A percentile compares a stretch with the other conserved stretches of the same genome.
Evolutionary conservation across 2,113 vertebrate genomes (phyloP).

Genomic region (Cebidichthys violaceus): DNA sequence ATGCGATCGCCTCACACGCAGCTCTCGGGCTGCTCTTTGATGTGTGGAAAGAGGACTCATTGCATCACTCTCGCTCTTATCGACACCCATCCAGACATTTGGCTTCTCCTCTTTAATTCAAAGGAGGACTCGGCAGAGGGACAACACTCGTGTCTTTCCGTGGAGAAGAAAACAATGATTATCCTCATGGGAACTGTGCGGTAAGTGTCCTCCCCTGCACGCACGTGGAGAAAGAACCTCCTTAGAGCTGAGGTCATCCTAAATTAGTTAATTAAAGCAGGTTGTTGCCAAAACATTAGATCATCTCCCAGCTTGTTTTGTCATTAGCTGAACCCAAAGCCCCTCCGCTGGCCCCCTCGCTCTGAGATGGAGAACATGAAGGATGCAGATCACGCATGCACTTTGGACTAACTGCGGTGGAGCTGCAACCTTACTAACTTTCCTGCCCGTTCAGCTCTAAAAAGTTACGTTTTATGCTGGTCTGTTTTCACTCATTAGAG

Average conservation of each 20-base stretch:
- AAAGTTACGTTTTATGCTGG: neutral
- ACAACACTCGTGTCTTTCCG: slow-evolving; percentile 26
- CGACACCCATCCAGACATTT: slow-evolving; percentile 51
- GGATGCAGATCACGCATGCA: slow-evolving; percentile 1
- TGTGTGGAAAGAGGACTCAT: slow-evolving; percentile 23
- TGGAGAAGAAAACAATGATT: slow-evolving; percentile 48
- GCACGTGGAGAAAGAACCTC: slow-evolving; percentile 39
- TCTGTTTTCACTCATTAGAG: neutral
- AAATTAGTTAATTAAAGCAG: slow-evolving; percentile 73
- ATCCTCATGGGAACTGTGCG: slow-evolving; percentile 53
- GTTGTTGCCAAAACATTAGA: slow-evolving; percentile 73
- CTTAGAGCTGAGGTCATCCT: slow-evolving; percentile 61
- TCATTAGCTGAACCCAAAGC: slow-evolving; percentile 49
- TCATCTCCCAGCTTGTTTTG: slow-evolving; percentile 72
- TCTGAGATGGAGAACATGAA: slow-evolving; percentile 29
- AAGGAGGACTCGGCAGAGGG: slow-evolving; percentile 15
- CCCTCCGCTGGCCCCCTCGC: slow-evolving; percentile 40
- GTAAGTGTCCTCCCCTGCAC: slow-evolving; percentile 48
- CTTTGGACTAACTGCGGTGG: neutral
- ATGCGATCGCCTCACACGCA: slow-evolving; percentile 18
- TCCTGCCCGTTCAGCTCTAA: neutral
- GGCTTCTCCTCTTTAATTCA: slow-evolving; percentile 31
- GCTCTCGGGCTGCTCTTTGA: slow-evolving; percentile 53
- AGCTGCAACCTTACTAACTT: neutral
- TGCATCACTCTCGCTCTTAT: slow-evolving; percentile 51